Evolutionary conservation across 2,797 vertebrate genomes (phyloP).

Genomic region (Allobates femoralis): DNA sequence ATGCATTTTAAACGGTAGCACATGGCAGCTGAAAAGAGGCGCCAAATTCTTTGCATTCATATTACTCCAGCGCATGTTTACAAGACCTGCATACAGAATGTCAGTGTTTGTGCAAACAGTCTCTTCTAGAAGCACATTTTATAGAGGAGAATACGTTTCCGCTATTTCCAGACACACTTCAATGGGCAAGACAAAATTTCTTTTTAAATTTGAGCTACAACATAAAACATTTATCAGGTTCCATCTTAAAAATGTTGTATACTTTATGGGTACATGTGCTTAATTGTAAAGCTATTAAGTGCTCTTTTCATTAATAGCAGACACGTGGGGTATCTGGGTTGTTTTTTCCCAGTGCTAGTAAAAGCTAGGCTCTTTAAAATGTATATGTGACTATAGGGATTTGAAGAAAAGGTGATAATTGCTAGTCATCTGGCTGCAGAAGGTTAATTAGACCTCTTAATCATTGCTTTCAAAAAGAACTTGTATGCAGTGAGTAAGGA

Average conservation of each 20-base stretch:
- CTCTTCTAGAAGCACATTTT: no score
- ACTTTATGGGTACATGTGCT: conserved; percentile 15
- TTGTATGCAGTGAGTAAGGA: conserved; percentile 31
- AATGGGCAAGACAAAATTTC: no score
- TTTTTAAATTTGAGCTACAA: no score
- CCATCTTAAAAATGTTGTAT: background rate
- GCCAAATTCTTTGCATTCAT: no score
- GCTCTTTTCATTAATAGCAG: conserved; percentile 37
- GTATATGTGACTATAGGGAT: conserved; percentile 47
- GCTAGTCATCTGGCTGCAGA: conserved; percentile 53
- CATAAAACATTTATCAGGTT: background rate
- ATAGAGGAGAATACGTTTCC: no score
- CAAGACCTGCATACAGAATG: no score
- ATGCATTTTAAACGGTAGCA: no score
- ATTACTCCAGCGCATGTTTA: no score
- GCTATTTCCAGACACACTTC: no score
- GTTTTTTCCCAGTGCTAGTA: conserved; percentile 26
- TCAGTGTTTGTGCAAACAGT: no score
- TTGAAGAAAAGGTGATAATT: conserved; percentile 50
- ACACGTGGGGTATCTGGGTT: background rate
- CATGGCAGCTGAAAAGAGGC: no score
- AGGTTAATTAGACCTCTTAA: conserved; percentile 57
- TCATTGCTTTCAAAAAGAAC: conserved; percentile 41
- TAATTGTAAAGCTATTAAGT: conserved; percentile 30
- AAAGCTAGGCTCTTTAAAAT: conserved; percentile 34